Evolutionary conservation across 2,113 vertebrate genomes (phyloP).

Genomic region (Spermophilus dauricus): DNA sequence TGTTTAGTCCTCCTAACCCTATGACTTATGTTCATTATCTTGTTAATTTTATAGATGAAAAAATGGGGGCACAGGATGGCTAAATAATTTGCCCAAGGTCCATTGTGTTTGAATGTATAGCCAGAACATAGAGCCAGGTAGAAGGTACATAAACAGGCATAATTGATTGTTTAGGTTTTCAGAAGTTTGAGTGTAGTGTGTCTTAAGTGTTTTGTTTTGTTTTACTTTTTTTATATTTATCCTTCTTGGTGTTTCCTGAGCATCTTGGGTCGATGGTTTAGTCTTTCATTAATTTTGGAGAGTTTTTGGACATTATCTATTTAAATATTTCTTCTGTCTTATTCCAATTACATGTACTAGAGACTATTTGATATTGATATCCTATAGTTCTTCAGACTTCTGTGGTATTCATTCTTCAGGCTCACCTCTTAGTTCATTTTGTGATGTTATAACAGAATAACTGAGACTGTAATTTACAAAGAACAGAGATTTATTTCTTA

Average conservation of each 20-base stretch:
- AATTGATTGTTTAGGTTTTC: not conserved
- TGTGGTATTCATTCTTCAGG: not conserved
- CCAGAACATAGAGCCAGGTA: not conserved
- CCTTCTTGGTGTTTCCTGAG: not conserved
- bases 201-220: not conserved
- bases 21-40: not conserved
- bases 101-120: not conserved
- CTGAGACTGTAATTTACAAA: not conserved
- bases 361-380: not conserved
- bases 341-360: not conserved
- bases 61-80: not conserved
- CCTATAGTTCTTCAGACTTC: not conserved
- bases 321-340: not conserved
- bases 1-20: not conserved
- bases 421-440: not conserved
- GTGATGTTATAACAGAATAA: not conserved
- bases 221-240: not conserved
- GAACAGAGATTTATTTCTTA: not conserved
- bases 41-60: not conserved
- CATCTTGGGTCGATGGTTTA: not conserved
- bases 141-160: too few species aligned
- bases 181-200: not conserved
- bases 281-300: conserved; percentile 11
- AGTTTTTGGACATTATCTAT: not conserved
- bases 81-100: not conserved